Percentiles rank a stretch among this genome's conserved stretches.
Evolutionary conservation across 1,140 invertebrate species (phyloP).

Genomic region (Heliconius hewitsoni): DNA sequence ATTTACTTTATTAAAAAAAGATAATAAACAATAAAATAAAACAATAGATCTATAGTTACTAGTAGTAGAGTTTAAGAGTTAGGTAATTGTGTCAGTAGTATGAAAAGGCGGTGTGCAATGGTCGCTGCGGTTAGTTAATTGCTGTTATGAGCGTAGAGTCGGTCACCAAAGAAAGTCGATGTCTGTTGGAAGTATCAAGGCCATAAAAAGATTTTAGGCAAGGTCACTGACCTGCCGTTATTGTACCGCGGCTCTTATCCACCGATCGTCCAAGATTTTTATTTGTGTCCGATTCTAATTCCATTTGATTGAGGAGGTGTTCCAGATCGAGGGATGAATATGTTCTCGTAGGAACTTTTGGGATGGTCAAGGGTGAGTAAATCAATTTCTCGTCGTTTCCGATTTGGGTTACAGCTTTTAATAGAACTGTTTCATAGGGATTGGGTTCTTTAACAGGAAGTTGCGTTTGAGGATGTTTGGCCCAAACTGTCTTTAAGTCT

Average conservation of each 20-base stretch:
- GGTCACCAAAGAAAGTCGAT: constrained; percentile 34
- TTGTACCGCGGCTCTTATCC: constrained; percentile 56
- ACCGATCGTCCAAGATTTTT: constrained; percentile 73
- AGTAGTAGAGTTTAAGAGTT: not conserved
- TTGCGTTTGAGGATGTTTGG: constrained; percentile 45
- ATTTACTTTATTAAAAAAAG: too few species aligned
- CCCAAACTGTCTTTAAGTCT: not conserved
- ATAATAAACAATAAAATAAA: not conserved
- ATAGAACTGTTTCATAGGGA: constrained; percentile 66
- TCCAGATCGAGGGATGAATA: constrained; percentile 68
- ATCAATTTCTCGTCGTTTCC: constrained; percentile 2
- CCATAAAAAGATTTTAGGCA: constrained; percentile 47
- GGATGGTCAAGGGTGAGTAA: constrained; percentile 27
- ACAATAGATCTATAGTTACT: not conserved
- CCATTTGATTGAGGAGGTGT: constrained; percentile 69
- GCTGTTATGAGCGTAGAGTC: constrained; percentile 25
- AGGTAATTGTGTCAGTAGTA: constrained; percentile 16
- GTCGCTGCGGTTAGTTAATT: constrained; percentile 32
- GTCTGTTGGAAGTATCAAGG: constrained; percentile 35
- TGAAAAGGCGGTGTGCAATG: constrained; percentile 29
- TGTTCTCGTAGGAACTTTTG: constrained; percentile 49
- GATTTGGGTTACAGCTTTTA: constrained; percentile 50
- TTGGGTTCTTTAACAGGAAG: constrained; percentile 58
- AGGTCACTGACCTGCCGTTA: constrained; percentile 72
- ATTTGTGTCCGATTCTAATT: constrained; percentile 71